phyloP scores from a whole-genome alignment of 2,888 invertebrate genomes.

The Agrilus cyanescens region DNA sequence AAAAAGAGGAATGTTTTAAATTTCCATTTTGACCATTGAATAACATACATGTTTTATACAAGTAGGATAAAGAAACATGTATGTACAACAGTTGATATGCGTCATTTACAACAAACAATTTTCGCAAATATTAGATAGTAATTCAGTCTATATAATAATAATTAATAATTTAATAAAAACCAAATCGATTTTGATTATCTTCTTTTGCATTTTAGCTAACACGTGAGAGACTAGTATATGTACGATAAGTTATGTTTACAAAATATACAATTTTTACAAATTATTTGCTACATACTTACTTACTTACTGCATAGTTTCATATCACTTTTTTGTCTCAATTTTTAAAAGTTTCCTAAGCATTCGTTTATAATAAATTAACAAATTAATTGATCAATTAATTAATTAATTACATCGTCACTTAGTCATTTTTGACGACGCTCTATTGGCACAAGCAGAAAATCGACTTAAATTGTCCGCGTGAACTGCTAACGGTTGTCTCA shows the following conservation, averaged over 20 bases:
- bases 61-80: constrained; percentile 31
- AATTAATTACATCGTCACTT: constrained; percentile 22
- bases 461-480: constrained; percentile 21
- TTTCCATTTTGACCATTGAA: constrained; percentile 22
- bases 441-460: constrained; percentile 29
- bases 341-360: constrained; percentile 11
- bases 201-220: constrained; percentile 11
- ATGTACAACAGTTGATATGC: constrained; percentile 31
- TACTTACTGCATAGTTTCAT: constrained; percentile 11
- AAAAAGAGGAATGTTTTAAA: too few species aligned
- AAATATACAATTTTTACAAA: constrained; percentile 20
- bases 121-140: constrained; percentile 25
- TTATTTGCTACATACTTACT: constrained; percentile 18
- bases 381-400: constrained; percentile 4
- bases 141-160: constrained; percentile 5
- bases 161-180: constrained; percentile 28
- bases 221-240: constrained; percentile 26
- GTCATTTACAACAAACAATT: constrained; percentile 21
- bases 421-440: constrained; percentile 31
- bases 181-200: constrained; percentile 15
- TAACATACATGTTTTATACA: constrained; percentile 30
- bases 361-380: too few species aligned
- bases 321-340: constrained; percentile 12
- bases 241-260: constrained; percentile 23
- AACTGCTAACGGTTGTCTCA: constrained; percentile 25